phyloP scores from a whole-genome alignment of 1,140 invertebrate species.

The Diuraphis noxia region DNA sequence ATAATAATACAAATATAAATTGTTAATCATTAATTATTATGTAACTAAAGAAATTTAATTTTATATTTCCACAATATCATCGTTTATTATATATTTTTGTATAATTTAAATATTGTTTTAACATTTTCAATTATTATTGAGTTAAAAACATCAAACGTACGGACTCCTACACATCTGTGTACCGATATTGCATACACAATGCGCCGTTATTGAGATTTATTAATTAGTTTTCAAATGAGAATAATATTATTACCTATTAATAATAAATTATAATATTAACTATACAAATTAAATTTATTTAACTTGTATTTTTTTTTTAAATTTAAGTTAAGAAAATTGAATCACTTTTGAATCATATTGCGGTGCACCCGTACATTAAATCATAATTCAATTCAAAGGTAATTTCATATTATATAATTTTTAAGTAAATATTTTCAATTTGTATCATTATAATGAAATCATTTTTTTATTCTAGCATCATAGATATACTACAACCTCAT shows the following conservation, averaged over 20 bases:
- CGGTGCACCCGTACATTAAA: not conserved
- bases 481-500: no score
- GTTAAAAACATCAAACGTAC: not conserved
- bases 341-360: not conserved
- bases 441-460: not conserved
- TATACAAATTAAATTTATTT: not conserved
- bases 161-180: not conserved
- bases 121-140: not conserved
- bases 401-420: not conserved
- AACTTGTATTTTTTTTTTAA: not conserved
- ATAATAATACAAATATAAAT: not conserved
- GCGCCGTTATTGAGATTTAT: not conserved
- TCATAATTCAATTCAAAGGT: not conserved
- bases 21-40: not conserved
- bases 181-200: not conserved
- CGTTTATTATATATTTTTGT: not conserved
- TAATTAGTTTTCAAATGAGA: not conserved
- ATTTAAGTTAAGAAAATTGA: not conserved
- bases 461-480: no score
- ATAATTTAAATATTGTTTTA: not conserved
- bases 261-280: not conserved
- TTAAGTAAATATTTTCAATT: not conserved
- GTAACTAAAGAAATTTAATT: not conserved
- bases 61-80: not conserved
- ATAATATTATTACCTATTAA: not conserved